Conservation (phyloP, 1,140 invertebrate species). For the Meloidogyne chitwoodi region DNA sequence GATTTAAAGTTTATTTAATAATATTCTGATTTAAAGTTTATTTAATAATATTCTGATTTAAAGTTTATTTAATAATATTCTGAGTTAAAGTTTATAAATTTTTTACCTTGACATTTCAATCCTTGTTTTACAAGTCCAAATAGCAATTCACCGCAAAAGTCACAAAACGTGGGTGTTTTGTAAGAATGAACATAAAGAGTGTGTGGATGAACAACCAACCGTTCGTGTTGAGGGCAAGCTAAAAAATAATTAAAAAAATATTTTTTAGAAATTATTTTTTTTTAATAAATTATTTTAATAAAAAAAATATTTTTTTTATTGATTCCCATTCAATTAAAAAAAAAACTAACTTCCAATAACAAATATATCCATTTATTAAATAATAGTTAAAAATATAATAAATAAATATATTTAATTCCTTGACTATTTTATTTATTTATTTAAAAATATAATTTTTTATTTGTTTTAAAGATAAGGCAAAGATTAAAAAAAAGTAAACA, state of each 20-base stretch:
- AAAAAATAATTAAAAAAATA: slow-evolving; percentile 20
- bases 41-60: too few species aligned
- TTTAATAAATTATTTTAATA: not conserved
- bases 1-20: too few species aligned
- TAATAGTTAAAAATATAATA: not conserved
- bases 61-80: too few species aligned
- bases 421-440: too few species aligned
- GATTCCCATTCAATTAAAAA: too few species aligned
- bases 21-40: too few species aligned
- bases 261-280: too few species aligned
- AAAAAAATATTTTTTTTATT: not conserved
- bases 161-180: slow-evolving; percentile 95
- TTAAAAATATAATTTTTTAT: too few species aligned
- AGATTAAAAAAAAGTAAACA: too few species aligned
- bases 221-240: slow-evolving; percentile 58
- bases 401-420: not conserved
- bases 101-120: slow-evolving; percentile 86
- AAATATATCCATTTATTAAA: slow-evolving; percentile 43
- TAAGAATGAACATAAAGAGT: slow-evolving; percentile 90
- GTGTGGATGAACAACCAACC: slow-evolving; percentile 73
- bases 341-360: slow-evolving; percentile 31
- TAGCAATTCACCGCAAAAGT: slow-evolving; percentile 98
- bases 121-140: slow-evolving; percentile 95
- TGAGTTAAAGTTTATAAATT: too few species aligned
- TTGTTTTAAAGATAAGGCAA: too few species aligned